Conservation (phyloP, 2,888 invertebrate species). For the Ptychoptera albimana region DNA sequence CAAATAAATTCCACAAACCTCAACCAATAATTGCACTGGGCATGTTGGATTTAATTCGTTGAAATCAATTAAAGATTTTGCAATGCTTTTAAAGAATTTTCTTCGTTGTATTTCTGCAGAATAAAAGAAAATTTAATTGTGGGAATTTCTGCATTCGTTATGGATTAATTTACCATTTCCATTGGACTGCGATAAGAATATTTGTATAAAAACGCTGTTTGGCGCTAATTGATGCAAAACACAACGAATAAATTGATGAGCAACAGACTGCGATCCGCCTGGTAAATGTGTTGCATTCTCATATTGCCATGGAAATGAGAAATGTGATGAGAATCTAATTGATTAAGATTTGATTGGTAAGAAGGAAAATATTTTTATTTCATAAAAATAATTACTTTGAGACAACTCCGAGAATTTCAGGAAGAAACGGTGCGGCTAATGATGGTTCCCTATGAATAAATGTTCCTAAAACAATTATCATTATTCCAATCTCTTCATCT, state of each 20-base stretch:
- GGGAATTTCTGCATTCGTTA: background rate
- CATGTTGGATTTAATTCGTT: constrained; percentile 89
- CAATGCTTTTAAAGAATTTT: constrained; percentile 87
- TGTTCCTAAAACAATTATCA: constrained; percentile 85
- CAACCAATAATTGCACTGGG: constrained; percentile 69
- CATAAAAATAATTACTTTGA: constrained; percentile 48
- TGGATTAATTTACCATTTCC: constrained; percentile 34
- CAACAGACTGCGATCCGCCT: constrained; percentile 88
- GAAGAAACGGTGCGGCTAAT: constrained; percentile 83
- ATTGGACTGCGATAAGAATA: constrained; percentile 80
- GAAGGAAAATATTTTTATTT: background rate
- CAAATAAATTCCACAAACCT: too few species aligned
- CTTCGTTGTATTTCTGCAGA: constrained; percentile 35
- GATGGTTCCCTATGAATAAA: constrained; percentile 93
- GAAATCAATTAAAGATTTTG: constrained; percentile 87
- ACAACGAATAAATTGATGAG: constrained; percentile 92
- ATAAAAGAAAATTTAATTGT: constrained; percentile 2
- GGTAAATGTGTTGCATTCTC: constrained; percentile 80
- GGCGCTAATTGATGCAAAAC: constrained; percentile 92
- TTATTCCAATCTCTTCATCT: constrained; percentile 89
- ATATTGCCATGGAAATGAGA: constrained; percentile 77
- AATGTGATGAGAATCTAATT: constrained; percentile 27
- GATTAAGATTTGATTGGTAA: background rate
- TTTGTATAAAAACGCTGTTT: constrained; percentile 90
- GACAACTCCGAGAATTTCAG: constrained; percentile 77